Evolutionary conservation across 1,140 invertebrate genomes (phyloP), one percentile per base, ranked within the genome.

Genomic region (Lucilia cuprina): DNA sequence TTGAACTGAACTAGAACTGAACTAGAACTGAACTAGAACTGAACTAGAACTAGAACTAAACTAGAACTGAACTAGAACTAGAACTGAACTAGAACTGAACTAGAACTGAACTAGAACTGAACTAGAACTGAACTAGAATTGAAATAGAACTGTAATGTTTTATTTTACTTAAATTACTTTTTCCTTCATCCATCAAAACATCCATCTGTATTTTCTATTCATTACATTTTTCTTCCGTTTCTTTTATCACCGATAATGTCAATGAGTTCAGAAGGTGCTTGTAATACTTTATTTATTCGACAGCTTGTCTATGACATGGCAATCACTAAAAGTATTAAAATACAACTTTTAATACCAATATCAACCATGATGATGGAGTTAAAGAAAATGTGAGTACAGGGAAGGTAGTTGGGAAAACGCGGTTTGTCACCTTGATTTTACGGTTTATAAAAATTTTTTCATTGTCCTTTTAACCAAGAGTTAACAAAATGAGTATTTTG

Each of bases 241-340:
- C 19, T 47, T 74, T 5, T 84, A 2, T 30, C 25, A 30, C 25
- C 25, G 3, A 30, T 41, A 4, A 74, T 10, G 41, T 10, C 41
- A 41, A 19, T 84, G 13, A 21, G 1, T 41, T 70, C 70, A 25
- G 30, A 35, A 25, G 78, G 78, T 82, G 84, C 35, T 80, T 19
- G 78, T 82, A 82, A 82, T 84, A 80, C 47, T 82, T 84, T 82
- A 75, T 84, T 84, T 82, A 60, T 84, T 82, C 84, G 80, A 75
- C 84, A 84, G 60, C 84, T 84, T 70, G 65, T 70, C 65, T 70
- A 21, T 70, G 55, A 60, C 14, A 70, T 55, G 17, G 17, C 34
- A 49, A 41, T 35, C 34, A 9, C 75, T 19, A 78, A 49, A 78
- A 78, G 75, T 41, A 78, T 41, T 78, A 19, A 49, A 49, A 49